Evolutionary conservation across 2,888 invertebrate species (phyloP).

Genomic region (Drosophila hamatofila): DNA sequence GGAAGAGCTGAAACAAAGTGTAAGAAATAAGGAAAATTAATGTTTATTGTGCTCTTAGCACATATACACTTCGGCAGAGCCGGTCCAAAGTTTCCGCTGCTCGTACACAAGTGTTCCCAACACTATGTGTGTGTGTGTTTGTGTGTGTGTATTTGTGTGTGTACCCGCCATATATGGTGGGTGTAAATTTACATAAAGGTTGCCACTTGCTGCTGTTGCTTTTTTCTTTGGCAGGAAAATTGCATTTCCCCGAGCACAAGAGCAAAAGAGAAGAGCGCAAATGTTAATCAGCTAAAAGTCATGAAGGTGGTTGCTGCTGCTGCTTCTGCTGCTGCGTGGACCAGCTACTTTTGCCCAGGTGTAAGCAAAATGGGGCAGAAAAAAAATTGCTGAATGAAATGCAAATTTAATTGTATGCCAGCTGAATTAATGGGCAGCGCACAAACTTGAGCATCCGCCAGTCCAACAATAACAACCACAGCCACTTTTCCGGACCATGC

Average conservation of each 20-base stretch:
- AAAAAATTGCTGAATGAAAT: slow-evolving; percentile 65
- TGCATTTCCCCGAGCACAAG: slow-evolving; percentile 63
- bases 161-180: slow-evolving; percentile 36
- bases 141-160: slow-evolving; percentile 4
- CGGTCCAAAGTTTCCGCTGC: slow-evolving; percentile 15
- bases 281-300: slow-evolving; percentile 83
- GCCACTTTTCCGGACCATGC: slow-evolving; percentile 18
- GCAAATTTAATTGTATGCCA: slow-evolving; percentile 83
- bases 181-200: slow-evolving; percentile 71
- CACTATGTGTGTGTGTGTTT: neutral
- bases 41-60: slow-evolving; percentile 80
- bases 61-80: slow-evolving; percentile 61
- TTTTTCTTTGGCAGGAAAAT: slow-evolving; percentile 61
- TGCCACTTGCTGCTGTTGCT: slow-evolving; percentile 58
- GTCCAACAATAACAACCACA: slow-evolving; percentile 20
- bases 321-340: slow-evolving; percentile 24
- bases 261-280: slow-evolving; percentile 60
- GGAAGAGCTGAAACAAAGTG: slow-evolving; percentile 39
- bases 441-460: slow-evolving; percentile 25
- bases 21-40: slow-evolving; percentile 65
- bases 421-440: slow-evolving; percentile 74
- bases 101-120: slow-evolving; percentile 12
- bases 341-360: slow-evolving; percentile 28
- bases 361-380: slow-evolving; percentile 25
- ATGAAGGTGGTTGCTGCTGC: slow-evolving; percentile 37